Evolutionary conservation across 2,113 vertebrate genomes (phyloP).

Genomic region (Vicugna pacos): DNA sequence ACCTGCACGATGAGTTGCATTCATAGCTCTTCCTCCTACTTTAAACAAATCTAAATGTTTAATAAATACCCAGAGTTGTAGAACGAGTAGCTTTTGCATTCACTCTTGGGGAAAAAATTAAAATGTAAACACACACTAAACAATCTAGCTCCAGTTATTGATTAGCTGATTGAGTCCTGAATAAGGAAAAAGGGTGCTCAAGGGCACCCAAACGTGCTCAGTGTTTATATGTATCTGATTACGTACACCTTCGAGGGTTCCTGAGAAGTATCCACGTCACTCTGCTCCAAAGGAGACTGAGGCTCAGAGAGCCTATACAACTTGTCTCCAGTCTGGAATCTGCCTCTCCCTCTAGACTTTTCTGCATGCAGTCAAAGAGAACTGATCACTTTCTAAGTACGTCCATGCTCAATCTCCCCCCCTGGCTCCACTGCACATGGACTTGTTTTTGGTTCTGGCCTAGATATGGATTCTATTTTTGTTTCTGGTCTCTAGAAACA

Average conservation of each 20-base stretch:
- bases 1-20: not conserved
- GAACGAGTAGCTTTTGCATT: not conserved
- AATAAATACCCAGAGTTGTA: not conserved
- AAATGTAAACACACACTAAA: not conserved
- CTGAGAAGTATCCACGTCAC: not conserved
- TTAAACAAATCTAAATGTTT: constrained; percentile 37
- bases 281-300: not conserved
- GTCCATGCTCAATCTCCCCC: not conserved
- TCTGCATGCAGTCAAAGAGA: not conserved
- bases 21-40: not conserved
- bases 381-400: not conserved
- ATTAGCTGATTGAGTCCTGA: constrained; percentile 1
- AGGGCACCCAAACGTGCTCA: constrained; percentile 10
- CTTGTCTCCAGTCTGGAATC: not conserved
- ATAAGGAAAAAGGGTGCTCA: not conserved
- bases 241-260: not conserved
- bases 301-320: not conserved
- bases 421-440: not conserved
- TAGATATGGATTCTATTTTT: constrained; percentile 9
- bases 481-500: not conserved
- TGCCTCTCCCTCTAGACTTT: not conserved
- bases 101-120: not conserved
- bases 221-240: constrained; percentile 28
- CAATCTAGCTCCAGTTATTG: not conserved
- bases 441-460: constrained; percentile 25